Evolutionary conservation across 2,113 vertebrate species (phyloP).

Genomic region (Sinocyclocheilus maitianheensis): DNA sequence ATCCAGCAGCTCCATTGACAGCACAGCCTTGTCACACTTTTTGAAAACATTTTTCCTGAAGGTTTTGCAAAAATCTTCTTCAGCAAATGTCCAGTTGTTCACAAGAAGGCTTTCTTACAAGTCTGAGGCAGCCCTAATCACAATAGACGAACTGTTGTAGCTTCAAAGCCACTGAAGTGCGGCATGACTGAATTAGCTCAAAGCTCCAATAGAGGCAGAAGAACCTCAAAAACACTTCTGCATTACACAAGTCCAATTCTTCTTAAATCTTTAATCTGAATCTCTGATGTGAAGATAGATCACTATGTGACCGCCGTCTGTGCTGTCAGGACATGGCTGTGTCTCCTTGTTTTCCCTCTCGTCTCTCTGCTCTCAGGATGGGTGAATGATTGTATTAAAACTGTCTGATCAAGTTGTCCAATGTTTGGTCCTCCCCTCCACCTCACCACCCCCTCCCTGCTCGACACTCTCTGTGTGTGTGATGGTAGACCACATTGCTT

Average conservation of each 20-base stretch:
- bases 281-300: not conserved
- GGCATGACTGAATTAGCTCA: not conserved
- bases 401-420: conserved; percentile 70
- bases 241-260: conserved; percentile 1
- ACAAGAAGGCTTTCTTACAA: not conserved
- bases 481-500: conserved; percentile 90
- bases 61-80: not conserved
- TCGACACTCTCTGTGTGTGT: conserved; percentile 54
- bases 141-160: not conserved
- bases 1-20: conserved; percentile 41
- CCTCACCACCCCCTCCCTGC: conserved; percentile 6
- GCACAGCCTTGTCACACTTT: conserved; percentile 31
- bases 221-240: not conserved
- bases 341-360: conserved; percentile 43
- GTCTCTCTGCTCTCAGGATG: conserved; percentile 57
- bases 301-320: not conserved
- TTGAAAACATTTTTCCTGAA: not conserved
- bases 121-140: not conserved
- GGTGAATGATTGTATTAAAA: conserved; percentile 61
- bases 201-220: not conserved
- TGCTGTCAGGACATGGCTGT: conserved; percentile 50
- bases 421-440: conserved; percentile 58
- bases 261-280: conserved; percentile 12
- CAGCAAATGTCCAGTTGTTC: not conserved
- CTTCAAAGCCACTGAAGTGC: not conserved